A percentile compares a stretch with the other conserved stretches of the same genome.
phyloP scores from a whole-genome alignment of 2,113 vertebrate genomes.

The Carassius carassius region DNA sequence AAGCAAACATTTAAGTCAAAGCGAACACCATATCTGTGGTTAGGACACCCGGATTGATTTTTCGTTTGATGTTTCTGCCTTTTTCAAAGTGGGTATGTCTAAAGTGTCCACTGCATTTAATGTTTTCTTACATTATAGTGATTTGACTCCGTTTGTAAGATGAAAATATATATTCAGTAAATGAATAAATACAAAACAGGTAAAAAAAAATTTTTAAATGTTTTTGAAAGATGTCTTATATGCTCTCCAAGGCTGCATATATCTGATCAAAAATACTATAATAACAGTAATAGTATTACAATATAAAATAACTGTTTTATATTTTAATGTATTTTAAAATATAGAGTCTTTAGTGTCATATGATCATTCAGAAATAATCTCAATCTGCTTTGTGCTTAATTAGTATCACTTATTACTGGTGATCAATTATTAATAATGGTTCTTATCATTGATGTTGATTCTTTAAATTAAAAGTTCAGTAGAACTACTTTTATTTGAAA shows the following conservation, averaged over 20 bases:
- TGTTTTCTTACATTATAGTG: not conserved
- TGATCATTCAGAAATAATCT: not conserved
- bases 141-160: not conserved
- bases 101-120: not conserved
- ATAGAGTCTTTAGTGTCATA: not conserved
- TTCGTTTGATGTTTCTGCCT: not conserved
- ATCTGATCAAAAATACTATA: not conserved
- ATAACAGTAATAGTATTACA: not conserved
- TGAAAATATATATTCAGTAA: not conserved
- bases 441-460: not conserved
- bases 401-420: not conserved
- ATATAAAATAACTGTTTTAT: not conserved
- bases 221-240: not conserved
- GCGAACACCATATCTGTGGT: not conserved
- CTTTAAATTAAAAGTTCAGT: not conserved
- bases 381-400: not conserved
- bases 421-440: not conserved
- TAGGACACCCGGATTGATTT: slow-evolving; percentile 29
- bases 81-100: not conserved
- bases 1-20: slow-evolving; percentile 1
- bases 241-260: not conserved
- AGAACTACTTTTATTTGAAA: not conserved
- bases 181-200: not conserved
- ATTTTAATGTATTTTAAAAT: not conserved
- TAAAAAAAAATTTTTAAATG: not conserved